Percentiles rank a stretch among this genome's conserved stretches.
Evolutionary conservation across 2,888 invertebrate species (phyloP).

Genomic region (Metellina segmentata): DNA sequence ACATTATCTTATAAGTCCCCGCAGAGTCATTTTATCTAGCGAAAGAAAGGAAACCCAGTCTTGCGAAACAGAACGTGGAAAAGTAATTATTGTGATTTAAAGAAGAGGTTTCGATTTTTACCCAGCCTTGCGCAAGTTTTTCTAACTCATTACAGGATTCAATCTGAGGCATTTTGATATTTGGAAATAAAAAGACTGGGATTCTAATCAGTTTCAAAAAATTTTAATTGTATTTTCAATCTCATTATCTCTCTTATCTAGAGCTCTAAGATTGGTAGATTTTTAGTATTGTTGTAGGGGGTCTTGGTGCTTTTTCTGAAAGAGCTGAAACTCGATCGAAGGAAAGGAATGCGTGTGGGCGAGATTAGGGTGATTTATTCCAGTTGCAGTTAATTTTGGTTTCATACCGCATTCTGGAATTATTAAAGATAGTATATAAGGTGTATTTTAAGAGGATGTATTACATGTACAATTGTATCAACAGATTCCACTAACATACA

Average conservation of each 20-base stretch:
- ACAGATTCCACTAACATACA: too few species aligned
- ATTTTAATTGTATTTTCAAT: not conserved
- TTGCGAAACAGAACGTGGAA: not conserved
- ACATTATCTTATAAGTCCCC: not conserved
- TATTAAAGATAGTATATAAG: too few species aligned
- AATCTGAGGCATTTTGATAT: not conserved
- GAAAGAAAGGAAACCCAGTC: not conserved
- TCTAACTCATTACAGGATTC: not conserved
- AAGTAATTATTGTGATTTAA: conserved; percentile 15
- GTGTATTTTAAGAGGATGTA: too few species aligned
- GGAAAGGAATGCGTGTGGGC: too few species aligned
- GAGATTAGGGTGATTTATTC: too few species aligned
- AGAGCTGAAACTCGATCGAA: too few species aligned
- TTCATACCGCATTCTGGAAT: too few species aligned
- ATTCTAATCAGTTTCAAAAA: not conserved
- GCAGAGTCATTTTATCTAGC: not conserved
- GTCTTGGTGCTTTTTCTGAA: too few species aligned
- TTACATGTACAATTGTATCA: too few species aligned
- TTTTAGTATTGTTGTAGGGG: too few species aligned
- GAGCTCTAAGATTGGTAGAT: not conserved
- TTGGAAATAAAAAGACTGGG: not conserved
- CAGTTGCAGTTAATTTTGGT: too few species aligned
- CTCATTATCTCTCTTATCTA: not conserved
- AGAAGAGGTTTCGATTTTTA: conserved; percentile 3
- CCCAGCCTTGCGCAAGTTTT: not conserved